Conservation (phyloP, 2,888 invertebrate genomes). For the Stenodema calcarata region DNA sequence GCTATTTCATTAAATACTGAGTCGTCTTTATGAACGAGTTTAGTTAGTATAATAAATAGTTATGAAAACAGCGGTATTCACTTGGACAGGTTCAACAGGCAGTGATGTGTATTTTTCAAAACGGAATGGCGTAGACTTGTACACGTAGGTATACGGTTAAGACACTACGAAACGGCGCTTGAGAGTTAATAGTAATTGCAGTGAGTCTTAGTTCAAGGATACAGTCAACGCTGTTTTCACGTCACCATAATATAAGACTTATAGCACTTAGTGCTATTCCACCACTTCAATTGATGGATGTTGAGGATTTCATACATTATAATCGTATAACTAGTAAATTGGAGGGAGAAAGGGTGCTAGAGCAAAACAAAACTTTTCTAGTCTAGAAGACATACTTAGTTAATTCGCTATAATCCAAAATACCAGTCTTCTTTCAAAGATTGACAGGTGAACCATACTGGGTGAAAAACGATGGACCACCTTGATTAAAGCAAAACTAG, state of each 20-base stretch:
- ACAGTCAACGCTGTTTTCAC: not conserved
- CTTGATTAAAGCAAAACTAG: no score
- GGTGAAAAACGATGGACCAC: not conserved
- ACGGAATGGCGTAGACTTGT: not conserved
- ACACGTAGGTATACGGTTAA: not conserved
- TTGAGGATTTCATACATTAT: not conserved
- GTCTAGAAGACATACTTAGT: not conserved
- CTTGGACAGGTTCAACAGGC: not conserved
- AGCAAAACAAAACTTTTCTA: not conserved
- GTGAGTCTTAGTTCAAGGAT: not conserved
- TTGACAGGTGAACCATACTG: not conserved
- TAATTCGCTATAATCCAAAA: not conserved
- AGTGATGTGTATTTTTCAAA: not conserved
- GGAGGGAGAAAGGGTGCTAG: not conserved
- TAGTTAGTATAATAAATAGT: not conserved
- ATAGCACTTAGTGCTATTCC: not conserved
- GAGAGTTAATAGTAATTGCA: not conserved
- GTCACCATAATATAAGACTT: not conserved
- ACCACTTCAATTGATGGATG: not conserved
- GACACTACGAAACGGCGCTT: not conserved
- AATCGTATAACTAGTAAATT: not conserved
- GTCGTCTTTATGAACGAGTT: not conserved
- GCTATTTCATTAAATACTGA: not conserved
- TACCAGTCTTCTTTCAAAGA: not conserved
- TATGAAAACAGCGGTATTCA: not conserved